Base-by-base conservation (phyloP, 2,888 invertebrate species). In the Lysandra coridon region DNA sequence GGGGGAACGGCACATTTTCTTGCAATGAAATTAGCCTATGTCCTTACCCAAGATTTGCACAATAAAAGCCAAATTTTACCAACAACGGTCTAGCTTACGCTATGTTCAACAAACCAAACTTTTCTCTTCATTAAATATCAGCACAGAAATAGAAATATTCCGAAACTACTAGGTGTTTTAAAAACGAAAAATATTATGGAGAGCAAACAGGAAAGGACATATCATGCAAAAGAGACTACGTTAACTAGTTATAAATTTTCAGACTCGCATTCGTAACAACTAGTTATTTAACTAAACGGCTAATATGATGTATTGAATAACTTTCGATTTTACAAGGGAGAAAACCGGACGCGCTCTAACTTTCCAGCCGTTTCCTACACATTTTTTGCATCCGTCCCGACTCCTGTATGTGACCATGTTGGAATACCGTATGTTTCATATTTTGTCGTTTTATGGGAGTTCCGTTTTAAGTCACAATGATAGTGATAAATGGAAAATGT, bases 281-380 rank as follows among this genome's bases (percentile, higher is more conserved):
- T 23, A 23, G 62, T 23, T 62, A 62, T 69, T 69, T 33, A 69
- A 69, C 69, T 69, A 14, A 17, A 69, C 33, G 4, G 69, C 33
- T 69, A 69, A 69, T 69, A 69, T 69, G 69, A 69, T 69, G 14
- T 37, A 69, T 69, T 69, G 69, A 69, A 74, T 74, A 44, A 76
- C 76, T 76, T 76, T 76, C 76, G 76, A 76, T 76, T 49, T 49
- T 57, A 30, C 10, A 57, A 57, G 60, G 40, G 74, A 30, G 75
- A 74, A 79, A 79, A 74, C 75, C 79, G 60, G 60, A 74, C 74
- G 40, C 4, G 40, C 44, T 33, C n/a, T 30, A 60, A 79, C 79
- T 74, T 79, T 79, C 79, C 79, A 74, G 79, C 74, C 79, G 62
- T 73, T 62, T 79, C 73, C 78, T 73, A 12, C 33, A 12, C 30